Conservation (phyloP, 2,113 vertebrate species). For the Onychostruthus taczanowskii region DNA sequence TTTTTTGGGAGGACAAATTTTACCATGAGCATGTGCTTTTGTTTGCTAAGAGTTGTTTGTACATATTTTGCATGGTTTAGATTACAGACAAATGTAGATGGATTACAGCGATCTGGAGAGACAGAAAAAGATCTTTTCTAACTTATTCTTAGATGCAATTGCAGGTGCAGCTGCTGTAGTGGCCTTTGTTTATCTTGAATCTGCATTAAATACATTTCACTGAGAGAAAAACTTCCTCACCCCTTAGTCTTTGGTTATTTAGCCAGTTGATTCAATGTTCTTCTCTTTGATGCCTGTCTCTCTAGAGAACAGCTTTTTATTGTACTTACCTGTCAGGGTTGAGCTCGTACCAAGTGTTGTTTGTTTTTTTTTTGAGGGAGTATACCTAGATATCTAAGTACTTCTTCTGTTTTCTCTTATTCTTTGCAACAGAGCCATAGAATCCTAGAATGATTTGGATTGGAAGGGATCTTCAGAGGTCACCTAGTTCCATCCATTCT, state of each 20-base stretch:
- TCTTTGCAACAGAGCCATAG: not conserved
- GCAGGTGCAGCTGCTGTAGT: not conserved
- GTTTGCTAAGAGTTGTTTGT: not conserved
- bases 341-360: not conserved
- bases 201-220: not conserved
- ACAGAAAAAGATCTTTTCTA: not conserved
- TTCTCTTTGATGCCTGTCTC: not conserved
- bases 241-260: not conserved
- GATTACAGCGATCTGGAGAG: not conserved
- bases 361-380: not conserved
- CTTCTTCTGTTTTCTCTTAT: not conserved
- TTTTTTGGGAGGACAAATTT: not conserved
- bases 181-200: not conserved
- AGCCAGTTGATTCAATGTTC: not conserved
- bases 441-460: not conserved
- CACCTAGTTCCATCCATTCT: fast-evolving
- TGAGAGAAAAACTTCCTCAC: not conserved
- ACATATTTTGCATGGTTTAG: not conserved
- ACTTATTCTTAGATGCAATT: not conserved
- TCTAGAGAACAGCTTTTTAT: not conserved
- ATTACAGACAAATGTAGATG: not conserved
- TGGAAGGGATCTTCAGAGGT: not conserved
- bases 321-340: not conserved
- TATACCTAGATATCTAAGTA: not conserved
- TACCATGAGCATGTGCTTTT: not conserved